Conservation (phyloP, 2,888 invertebrate species). For the Orchestes rusci region DNA sequence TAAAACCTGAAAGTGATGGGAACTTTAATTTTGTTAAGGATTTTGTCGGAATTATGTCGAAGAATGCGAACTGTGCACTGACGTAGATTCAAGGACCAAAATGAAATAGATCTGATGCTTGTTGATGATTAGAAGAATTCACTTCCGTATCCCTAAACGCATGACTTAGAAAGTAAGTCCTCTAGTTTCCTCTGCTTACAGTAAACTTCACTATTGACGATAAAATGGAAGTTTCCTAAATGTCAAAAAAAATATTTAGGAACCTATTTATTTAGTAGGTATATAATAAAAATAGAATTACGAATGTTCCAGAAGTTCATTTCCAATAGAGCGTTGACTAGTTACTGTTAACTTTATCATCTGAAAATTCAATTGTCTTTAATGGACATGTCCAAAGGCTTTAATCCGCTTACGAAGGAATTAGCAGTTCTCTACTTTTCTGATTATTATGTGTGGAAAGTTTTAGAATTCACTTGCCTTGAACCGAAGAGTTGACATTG, state of each 20-base stretch:
- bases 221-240: too few species aligned
- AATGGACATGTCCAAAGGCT: slow-evolving; percentile 35
- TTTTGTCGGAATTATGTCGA: slow-evolving; percentile 19
- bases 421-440: slow-evolving; percentile 20
- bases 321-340: slow-evolving; percentile 41
- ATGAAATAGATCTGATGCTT: slow-evolving; percentile 2
- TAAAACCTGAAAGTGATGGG: slow-evolving; percentile 16
- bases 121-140: slow-evolving; percentile 6
- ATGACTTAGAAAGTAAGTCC: not conserved
- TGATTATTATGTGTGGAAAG: slow-evolving; percentile 18
- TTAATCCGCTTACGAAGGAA: slow-evolving; percentile 28
- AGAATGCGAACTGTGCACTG: slow-evolving; percentile 11
- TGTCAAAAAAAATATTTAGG: too few species aligned
- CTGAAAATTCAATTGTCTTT: slow-evolving; percentile 38
- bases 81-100: slow-evolving; percentile 5
- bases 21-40: slow-evolving; percentile 23
- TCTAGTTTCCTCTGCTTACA: too few species aligned
- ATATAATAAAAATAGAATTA: too few species aligned
- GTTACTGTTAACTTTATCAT: slow-evolving; percentile 42
- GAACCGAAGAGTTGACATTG: too few species aligned
- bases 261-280: too few species aligned
- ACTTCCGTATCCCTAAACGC: not conserved
- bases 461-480: too few species aligned
- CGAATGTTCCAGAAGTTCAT: too few species aligned
- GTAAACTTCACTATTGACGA: too few species aligned